Percentiles rank a stretch among this genome's conserved stretches.
These are phyloP conservation scores for Labeo catla DNA, from an alignment of 2,113 vertebrate species.

Conservation along the genomic window DNA sequence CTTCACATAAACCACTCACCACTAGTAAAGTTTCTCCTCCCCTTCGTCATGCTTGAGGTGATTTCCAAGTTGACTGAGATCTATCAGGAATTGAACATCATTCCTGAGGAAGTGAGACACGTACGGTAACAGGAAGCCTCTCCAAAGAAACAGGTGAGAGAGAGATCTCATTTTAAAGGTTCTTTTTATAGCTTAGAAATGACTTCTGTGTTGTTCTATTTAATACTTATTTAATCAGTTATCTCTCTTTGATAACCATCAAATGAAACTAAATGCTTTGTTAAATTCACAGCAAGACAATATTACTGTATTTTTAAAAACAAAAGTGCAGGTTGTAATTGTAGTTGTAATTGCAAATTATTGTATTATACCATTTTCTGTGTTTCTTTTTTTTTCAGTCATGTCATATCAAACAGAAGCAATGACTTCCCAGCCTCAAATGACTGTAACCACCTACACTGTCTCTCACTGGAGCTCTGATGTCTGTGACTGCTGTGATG, in stretches of 20 bases:
- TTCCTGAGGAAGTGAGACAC: not conserved
- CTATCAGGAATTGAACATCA: not conserved
- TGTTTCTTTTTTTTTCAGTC: slow-evolving; percentile 47
- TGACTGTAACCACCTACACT: slow-evolving; percentile 66
- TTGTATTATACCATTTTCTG: not conserved
- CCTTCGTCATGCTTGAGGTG: not conserved
- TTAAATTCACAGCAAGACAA: not conserved
- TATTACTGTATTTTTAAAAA: not conserved
- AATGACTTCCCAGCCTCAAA: slow-evolving; percentile 72
- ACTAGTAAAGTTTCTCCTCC: slow-evolving; percentile 1
- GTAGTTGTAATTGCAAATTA: not conserved
- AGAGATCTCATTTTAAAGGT: not conserved
- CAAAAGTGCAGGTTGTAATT: not conserved
- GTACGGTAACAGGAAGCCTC: not conserved
- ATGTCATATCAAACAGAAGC: slow-evolving; percentile 74
- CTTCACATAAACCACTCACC: slow-evolving; percentile 38
- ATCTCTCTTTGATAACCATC: not conserved
- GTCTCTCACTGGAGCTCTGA: slow-evolving; percentile 74
- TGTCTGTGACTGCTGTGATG: slow-evolving; percentile 76
- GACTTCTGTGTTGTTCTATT: not conserved
- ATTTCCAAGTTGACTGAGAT: not conserved
- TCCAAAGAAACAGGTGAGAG: slow-evolving; percentile 11
- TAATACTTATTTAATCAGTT: not conserved
- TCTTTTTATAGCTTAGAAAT: not conserved
- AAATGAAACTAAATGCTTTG: not conserved